Base-by-base conservation (phyloP, 1,140 invertebrate genomes). In the Zelostemma sp. region DNA sequence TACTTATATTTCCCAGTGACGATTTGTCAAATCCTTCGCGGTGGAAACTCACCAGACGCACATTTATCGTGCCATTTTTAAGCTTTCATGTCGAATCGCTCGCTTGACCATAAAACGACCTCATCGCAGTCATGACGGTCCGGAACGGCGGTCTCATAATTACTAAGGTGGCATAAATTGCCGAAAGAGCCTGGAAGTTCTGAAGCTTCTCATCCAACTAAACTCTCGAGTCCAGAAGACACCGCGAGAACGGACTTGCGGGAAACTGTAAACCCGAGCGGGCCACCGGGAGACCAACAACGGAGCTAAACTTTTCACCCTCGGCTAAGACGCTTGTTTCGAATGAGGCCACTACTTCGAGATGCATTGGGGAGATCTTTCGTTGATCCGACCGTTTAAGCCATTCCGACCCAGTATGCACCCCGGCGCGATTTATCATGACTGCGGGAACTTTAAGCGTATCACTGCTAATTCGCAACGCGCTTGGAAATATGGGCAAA, bases 21-120 rank as follows among this genome's bases (percentile, higher is more conserved):
- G 40, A 64, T 56, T 49, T 60, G 57, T 43, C 48, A 61, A 45
- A 28, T 47, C 50, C 33, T 53, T 51, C 21, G 53, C 18, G 45
- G 59, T 41, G 9, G 56, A 58, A 69, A 64, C 21, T 21, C 21
- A 35, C 28, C 49, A 40, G 46, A 61, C 14, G 43, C 46, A 21
- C 54, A 14, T 58, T 14, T 46, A 38, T 35, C 16, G 18, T 4
- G 16, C 9, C 31, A 40, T 56, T 61, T 49, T 61, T 59, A 43
- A 53, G 62, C 57, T 47, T 58, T 53, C 53, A 60, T 70, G 70
- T 82, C 76, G 73, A 82, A 84, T 82, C 72, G 75, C 69, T 79
- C 63, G 80, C 81, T 78, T 62, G 74, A 83, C 82, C 82, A 59
- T 78, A 83, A 83, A 74, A 78, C 46, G 71, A 81, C 81, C 81